Evolutionary conservation across 2,797 vertebrate genomes (phyloP).

Genomic region (Enteromius treurensis): DNA sequence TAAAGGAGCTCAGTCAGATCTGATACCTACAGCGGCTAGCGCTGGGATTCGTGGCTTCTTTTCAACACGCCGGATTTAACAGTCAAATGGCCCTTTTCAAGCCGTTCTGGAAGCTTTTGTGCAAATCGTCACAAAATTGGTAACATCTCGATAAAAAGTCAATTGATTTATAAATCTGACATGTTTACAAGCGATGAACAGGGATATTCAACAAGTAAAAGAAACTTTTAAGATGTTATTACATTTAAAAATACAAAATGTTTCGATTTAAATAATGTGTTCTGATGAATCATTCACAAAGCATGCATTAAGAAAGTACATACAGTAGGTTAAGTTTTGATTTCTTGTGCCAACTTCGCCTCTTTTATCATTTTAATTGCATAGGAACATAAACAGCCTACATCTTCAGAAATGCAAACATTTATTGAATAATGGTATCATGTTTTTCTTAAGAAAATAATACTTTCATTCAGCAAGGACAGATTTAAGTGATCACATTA

Average conservation of each 20-base stretch:
- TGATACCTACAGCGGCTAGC: slow-evolving; percentile 30
- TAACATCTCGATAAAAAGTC: background rate
- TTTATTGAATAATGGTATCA: background rate
- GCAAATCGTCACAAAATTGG: background rate
- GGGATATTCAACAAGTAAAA: too few species aligned
- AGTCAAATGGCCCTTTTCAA: slow-evolving; percentile 28
- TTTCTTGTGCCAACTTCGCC: background rate
- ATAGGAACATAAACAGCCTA: background rate
- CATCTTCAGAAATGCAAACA: background rate
- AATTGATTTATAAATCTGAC: background rate
- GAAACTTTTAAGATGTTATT: background rate
- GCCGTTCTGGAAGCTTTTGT: slow-evolving; percentile 13
- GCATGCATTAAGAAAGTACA: background rate
- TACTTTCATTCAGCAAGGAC: background rate
- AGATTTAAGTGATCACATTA: background rate
- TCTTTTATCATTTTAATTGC: background rate
- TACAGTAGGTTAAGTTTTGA: background rate
- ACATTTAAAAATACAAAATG: background rate
- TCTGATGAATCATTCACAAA: background rate
- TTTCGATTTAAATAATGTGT: background rate
- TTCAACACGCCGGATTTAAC: slow-evolving; percentile 38
- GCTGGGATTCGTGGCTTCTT: slow-evolving; percentile 22
- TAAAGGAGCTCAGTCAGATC: slow-evolving; percentile 43
- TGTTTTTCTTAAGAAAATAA: background rate
- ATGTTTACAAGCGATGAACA: background rate